These are phyloP conservation scores for Lineus longissimus DNA, from an alignment of 1,140 invertebrate genomes.

Conservation along the genomic window DNA sequence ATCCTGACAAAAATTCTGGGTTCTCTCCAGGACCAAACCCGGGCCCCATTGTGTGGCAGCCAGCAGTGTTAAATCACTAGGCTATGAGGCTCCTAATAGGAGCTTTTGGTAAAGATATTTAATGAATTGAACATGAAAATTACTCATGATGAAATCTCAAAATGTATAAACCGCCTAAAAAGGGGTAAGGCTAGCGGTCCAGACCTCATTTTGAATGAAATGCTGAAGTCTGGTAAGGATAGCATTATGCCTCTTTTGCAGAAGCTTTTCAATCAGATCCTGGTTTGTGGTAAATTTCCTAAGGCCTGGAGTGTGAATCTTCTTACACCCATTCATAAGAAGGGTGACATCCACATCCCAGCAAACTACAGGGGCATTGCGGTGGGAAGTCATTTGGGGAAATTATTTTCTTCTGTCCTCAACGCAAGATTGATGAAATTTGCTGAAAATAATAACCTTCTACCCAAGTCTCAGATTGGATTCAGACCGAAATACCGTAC, in stretches of 20 bases:
- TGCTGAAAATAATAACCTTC: not conserved
- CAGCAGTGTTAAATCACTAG: no score
- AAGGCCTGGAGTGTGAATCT: not conserved
- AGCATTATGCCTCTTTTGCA: not conserved
- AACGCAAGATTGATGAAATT: not conserved
- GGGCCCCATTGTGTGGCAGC: no score
- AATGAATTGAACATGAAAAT: slow-evolving; percentile 1
- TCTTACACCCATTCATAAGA: slow-evolving; percentile 5
- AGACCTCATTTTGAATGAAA: not conserved
- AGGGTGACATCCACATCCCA: not conserved
- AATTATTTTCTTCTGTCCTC: not conserved
- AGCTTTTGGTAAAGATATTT: no score
- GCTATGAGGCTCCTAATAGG: no score
- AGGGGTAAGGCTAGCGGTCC: not conserved
- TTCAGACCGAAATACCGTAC: not conserved
- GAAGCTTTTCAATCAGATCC: not conserved
- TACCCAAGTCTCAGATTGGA: not conserved
- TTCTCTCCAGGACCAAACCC: no score
- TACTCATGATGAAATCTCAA: not conserved
- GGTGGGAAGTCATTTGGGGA: not conserved
- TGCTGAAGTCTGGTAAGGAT: not conserved
- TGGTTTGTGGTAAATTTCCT: not conserved
- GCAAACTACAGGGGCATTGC: not conserved
- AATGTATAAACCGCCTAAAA: not conserved
- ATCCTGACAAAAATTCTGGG: no score